A percentile compares a stretch with the other conserved stretches of the same genome.
Conservation (phyloP, 2,113 vertebrate species). For the Oryzias javanicus region DNA sequence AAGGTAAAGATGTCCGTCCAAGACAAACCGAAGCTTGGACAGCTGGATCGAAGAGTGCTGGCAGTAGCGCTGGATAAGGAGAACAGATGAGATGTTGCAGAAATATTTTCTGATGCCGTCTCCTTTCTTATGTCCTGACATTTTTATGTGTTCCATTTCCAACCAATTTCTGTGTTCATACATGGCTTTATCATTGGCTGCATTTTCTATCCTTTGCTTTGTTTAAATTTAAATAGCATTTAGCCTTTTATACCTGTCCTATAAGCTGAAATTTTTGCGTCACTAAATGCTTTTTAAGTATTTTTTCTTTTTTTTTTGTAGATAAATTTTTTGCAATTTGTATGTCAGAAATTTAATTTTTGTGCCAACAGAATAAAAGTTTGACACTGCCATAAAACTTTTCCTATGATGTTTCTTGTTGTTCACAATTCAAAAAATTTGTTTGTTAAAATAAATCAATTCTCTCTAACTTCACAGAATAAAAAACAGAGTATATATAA, state of each 20-base stretch:
- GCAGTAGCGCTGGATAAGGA: constrained; percentile 72
- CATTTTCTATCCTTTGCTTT: constrained; percentile 3
- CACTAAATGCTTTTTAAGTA: not conserved
- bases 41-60: constrained; percentile 63
- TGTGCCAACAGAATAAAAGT: constrained; percentile 5
- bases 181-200: constrained; percentile 1
- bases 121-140: constrained; percentile 14
- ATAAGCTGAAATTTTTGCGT: not conserved
- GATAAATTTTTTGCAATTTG: too few relatives aligned
- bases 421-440: too few relatives aligned
- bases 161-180: constrained; percentile 8
- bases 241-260: constrained; percentile 41
- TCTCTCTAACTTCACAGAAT: too few relatives aligned
- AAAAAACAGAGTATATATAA: too few relatives aligned
- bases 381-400: not conserved
- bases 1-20: constrained; percentile 74
- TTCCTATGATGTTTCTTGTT: too few relatives aligned
- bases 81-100: constrained; percentile 59
- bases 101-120: not conserved
- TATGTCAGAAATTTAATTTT: not conserved
- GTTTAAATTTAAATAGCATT: constrained; percentile 44
- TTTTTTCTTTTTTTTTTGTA: not conserved
- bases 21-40: constrained; percentile 64
- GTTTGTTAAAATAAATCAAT: too few relatives aligned
- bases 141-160: constrained; percentile 47